Evolutionary conservation across 2,113 vertebrate genomes (phyloP).

Genomic region (Phaethon lepturus): DNA sequence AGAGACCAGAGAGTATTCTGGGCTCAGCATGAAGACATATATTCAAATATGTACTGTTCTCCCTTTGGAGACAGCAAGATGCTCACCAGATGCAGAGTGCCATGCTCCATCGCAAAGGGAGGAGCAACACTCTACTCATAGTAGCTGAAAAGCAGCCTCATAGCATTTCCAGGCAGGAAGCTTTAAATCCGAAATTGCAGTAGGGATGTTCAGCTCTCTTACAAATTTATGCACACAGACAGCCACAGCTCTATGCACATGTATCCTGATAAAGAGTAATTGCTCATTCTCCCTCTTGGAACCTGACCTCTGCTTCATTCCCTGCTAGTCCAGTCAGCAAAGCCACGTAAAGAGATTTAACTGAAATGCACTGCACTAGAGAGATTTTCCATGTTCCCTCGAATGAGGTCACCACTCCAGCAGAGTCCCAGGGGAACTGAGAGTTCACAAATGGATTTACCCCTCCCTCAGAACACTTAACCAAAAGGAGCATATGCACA

Average conservation of each 20-base stretch:
- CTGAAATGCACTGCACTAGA: neutral
- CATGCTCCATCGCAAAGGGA: neutral
- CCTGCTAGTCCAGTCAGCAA: neutral
- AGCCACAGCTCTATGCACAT: neutral
- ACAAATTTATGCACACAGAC: neutral
- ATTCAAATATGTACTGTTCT: neutral
- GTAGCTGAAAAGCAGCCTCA: neutral
- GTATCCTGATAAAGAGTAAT: neutral
- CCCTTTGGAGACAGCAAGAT: neutral
- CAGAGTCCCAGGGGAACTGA: neutral
- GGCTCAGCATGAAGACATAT: neutral
- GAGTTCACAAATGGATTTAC: slow-evolving; percentile 14
- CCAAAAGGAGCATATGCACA: neutral
- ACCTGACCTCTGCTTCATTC: neutral
- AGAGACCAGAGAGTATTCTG: neutral
- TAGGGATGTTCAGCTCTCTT: neutral
- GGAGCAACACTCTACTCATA: neutral
- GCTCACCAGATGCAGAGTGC: neutral
- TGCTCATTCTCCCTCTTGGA: neutral
- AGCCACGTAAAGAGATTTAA: neutral
- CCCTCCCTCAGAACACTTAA: neutral
- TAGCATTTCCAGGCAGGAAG: neutral
- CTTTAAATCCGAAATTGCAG: neutral
- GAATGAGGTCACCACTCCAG: slow-evolving; percentile 4
- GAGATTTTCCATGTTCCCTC: neutral